phyloP scores from a whole-genome alignment of 2,888 invertebrate species.

The Chloromyia formosa region DNA sequence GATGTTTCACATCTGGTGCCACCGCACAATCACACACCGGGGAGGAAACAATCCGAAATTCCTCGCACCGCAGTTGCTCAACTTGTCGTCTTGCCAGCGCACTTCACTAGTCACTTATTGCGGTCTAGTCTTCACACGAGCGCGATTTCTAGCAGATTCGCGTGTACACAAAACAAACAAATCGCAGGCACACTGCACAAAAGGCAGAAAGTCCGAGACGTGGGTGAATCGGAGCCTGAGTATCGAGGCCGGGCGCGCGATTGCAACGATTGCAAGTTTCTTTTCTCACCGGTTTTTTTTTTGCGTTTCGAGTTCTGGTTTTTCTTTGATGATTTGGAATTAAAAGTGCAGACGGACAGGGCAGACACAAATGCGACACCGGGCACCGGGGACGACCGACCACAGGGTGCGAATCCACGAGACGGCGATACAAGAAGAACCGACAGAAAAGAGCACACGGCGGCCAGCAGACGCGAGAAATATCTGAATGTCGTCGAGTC shows the following conservation, averaged over 20 bases:
- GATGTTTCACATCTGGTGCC: no score
- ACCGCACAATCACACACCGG: no score
- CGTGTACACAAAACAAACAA: slow-evolving; percentile 6
- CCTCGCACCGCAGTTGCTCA: no score
- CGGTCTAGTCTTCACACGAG: not conserved
- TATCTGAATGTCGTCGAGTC: not conserved
- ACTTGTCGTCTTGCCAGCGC: no score
- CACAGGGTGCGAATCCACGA: not conserved
- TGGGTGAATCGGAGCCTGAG: slow-evolving; percentile 19
- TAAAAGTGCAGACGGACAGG: slow-evolving; percentile 1
- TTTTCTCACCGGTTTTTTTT: not conserved
- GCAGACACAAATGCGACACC: slow-evolving; percentile 25
- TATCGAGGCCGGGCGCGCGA: slow-evolving; percentile 26
- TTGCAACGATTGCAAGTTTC: slow-evolving; percentile 24
- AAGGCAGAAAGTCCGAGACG: slow-evolving; percentile 15
- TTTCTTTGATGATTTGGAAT: slow-evolving; percentile 19
- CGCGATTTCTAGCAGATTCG: not conserved
- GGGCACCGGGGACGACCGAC: not conserved
- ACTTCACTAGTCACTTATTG: slow-evolving; percentile 4
- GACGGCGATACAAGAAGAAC: not conserved
- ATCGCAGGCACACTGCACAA: slow-evolving; percentile 15
- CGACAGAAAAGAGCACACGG: slow-evolving; percentile 1
- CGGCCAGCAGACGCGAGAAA: not conserved
- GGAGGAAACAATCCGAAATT: no score
- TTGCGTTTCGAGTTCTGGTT: slow-evolving; percentile 19